These are phyloP conservation scores for Anguilla anguilla DNA, from an alignment of 2,797 vertebrate genomes.

Conservation along the genomic window DNA sequence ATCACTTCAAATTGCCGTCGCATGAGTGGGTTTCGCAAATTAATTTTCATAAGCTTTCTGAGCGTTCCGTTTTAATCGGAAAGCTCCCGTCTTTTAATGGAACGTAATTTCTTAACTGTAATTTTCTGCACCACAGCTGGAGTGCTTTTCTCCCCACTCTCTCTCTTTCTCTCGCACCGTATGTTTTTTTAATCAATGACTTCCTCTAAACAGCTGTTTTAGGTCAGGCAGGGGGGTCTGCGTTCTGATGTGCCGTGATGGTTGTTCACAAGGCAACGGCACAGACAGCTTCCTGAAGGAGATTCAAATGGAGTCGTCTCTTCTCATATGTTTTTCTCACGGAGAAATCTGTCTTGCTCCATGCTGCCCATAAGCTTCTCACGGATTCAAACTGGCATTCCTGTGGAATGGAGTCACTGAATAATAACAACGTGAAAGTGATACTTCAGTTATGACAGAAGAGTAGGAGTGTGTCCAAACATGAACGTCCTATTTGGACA, in stretches of 20 bases:
- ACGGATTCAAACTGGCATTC: neutral
- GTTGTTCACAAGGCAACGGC: constrained; percentile 37
- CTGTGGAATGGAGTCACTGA: neutral
- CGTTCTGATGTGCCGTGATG: constrained; percentile 38
- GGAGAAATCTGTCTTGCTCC: neutral
- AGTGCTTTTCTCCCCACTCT: constrained; percentile 43
- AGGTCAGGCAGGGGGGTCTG: constrained; percentile 47
- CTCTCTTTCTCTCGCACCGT: constrained; percentile 24
- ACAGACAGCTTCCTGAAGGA: neutral
- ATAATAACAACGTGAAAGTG: neutral
- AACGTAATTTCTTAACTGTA: neutral
- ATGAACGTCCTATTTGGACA: too few relatives aligned
- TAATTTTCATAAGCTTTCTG: neutral
- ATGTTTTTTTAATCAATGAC: constrained; percentile 61
- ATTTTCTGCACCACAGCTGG: constrained; percentile 11
- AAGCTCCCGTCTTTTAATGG: neutral
- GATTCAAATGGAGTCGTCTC: neutral
- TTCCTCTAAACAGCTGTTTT: constrained; percentile 57
- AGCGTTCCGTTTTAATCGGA: neutral
- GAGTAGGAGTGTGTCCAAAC: neutral
- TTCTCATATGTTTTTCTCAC: neutral
- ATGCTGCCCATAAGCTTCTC: neutral
- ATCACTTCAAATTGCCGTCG: neutral
- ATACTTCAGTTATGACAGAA: neutral
- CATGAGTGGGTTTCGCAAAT: neutral